Evolutionary conservation across 2,113 vertebrate genomes (phyloP), one percentile per base, ranked within the genome.

Genomic region (Aptenodytes patagonicus): DNA sequence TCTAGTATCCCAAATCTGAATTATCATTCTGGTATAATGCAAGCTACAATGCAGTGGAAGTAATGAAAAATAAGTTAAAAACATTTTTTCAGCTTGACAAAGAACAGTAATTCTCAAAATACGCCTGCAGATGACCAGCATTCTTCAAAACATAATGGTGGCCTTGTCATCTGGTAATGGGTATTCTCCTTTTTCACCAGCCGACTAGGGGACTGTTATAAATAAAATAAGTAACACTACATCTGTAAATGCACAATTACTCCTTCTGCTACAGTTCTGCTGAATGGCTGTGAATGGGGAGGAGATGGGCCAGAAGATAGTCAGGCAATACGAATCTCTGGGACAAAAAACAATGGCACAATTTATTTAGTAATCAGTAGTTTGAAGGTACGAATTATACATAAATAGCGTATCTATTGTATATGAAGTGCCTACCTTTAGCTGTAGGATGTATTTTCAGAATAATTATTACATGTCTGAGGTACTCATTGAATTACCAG

Each of bases 101-200:
- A 85, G 61, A 80, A 34, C 10, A 40, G 15, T 31, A 12, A 15
- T 83, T 91, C 72, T 71, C 66, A 51, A 62, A 93, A 28, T 78
- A 31, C 0, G 9, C 22, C 19, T 82, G 10, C 0, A 0, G 69
- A 57, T 69, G 32, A 65, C 22, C 34, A 58, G 7, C 21, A 12
- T 61, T 80, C 32, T 92, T 87, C 46, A 76, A 85, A 94, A 82
- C n/a, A 2, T 68, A 55, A 16, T 24, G 28, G 42, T 81, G 42
- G 46, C 28, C 57, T 83, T 87, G 31, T 71, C 17, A 38, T 82
- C 31, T 57, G 31, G 16, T 64, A 28, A 64, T 36, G 11, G 10
- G 2, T 70, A 28, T 90, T 83, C 28, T 29, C 10, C 44, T 70
- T 89, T 79, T 79, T 89, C 25, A 21, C 22, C 40, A n/a, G 8